Evolutionary conservation across 2,888 invertebrate species (phyloP).

Genomic region (Labia minor): DNA sequence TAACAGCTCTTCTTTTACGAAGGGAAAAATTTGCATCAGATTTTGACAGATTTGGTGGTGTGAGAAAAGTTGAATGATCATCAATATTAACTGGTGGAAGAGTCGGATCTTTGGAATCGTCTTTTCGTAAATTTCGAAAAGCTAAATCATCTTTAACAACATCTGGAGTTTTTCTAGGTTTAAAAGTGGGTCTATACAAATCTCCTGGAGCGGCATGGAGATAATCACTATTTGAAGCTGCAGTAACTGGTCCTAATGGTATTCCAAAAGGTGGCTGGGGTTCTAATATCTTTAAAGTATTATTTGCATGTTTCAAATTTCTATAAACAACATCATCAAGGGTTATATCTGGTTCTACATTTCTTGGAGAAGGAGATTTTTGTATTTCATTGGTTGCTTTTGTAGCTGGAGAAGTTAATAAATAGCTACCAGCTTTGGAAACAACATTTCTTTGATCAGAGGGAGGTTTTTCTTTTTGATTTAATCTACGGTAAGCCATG

Average conservation of each 20-base stretch:
- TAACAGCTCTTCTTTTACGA: slow-evolving; percentile 66
- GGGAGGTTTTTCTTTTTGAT: slow-evolving; percentile 45
- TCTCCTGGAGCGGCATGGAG: slow-evolving; percentile 61
- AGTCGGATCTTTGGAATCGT: slow-evolving; percentile 47
- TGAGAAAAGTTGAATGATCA: slow-evolving; percentile 19
- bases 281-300: slow-evolving; percentile 53
- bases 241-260: slow-evolving; percentile 70
- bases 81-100: slow-evolving; percentile 36
- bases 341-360: slow-evolving; percentile 62
- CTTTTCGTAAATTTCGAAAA: slow-evolving; percentile 72
- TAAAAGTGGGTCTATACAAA: slow-evolving; percentile 45
- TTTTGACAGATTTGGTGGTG: neutral
- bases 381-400: slow-evolving; percentile 21
- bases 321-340: slow-evolving; percentile 76
- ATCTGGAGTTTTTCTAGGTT: slow-evolving; percentile 63
- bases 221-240: slow-evolving; percentile 72
- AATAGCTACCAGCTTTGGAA: slow-evolving; percentile 50
- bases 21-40: slow-evolving; percentile 33
- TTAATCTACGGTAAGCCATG: slow-evolving; percentile 66
- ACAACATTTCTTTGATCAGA: slow-evolving; percentile 40
- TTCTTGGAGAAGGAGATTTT: slow-evolving; percentile 13
- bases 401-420: slow-evolving; percentile 53
- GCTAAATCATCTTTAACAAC: slow-evolving; percentile 79
- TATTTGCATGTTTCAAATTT: slow-evolving; percentile 66
- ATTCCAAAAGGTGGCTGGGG: slow-evolving; percentile 87